Conservation (phyloP, 2,797 vertebrate genomes). For the Coilia nasus region DNA sequence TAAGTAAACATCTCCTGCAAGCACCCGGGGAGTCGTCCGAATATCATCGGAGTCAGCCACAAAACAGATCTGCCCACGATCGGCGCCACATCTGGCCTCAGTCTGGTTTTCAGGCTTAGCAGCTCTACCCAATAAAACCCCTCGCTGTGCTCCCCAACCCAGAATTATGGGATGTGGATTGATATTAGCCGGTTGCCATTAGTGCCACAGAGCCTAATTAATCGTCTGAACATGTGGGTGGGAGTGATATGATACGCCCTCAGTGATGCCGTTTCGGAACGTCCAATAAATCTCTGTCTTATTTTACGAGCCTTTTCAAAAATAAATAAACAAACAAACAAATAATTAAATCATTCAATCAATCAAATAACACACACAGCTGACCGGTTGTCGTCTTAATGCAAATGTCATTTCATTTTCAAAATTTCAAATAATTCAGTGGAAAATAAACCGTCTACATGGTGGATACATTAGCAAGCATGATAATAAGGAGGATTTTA, state of each 20-base stretch:
- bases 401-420: not conserved
- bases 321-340: too few relatives aligned
- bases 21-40: not conserved
- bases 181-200: slow-evolving; percentile 2
- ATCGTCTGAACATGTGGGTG: slow-evolving; percentile 9
- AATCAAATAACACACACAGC: not conserved
- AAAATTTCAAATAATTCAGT: not conserved
- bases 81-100: too few relatives aligned
- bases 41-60: not conserved
- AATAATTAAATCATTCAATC: too few relatives aligned
- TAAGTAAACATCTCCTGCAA: not conserved
- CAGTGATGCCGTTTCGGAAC: not conserved
- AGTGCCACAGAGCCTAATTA: not conserved
- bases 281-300: not conserved
- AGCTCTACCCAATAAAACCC: too few relatives aligned
- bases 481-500: not conserved
- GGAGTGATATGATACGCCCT: not conserved
- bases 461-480: not conserved
- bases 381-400: not conserved
- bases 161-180: not conserved
- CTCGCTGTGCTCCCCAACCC: not conserved
- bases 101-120: too few relatives aligned
- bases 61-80: not conserved
- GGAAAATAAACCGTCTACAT: not conserved
- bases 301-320: not conserved